These are phyloP conservation scores for Hepsetus odoe DNA, from an alignment of 2,113 vertebrate species.

Conservation along the genomic window DNA sequence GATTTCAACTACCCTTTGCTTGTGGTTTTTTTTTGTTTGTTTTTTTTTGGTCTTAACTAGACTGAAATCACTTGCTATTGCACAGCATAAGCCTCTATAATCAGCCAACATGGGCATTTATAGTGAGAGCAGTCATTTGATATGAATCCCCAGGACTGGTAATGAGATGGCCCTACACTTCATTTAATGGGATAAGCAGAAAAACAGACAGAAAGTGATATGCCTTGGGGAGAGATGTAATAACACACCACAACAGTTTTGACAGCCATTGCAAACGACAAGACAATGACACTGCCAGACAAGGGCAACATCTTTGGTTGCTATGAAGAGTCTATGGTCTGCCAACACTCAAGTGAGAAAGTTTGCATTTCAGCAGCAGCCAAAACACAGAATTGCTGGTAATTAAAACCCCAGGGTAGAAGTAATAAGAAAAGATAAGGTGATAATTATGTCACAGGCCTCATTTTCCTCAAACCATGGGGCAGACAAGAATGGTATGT, in stretches of 20 bases:
- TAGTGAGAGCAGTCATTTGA: constrained; percentile 10
- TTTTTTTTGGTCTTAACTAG: no score
- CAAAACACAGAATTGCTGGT: background rate
- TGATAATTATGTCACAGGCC: constrained; percentile 29
- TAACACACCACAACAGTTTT: constrained; percentile 33
- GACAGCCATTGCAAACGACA: constrained; percentile 27
- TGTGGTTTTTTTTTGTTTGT: no score
- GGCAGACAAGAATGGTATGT: background rate
- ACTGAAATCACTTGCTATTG: background rate
- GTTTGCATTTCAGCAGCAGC: background rate
- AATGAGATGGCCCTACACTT: constrained; percentile 14
- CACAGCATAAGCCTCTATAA: constrained; percentile 7
- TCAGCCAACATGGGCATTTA: constrained; percentile 14
- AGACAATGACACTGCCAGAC: constrained; percentile 11
- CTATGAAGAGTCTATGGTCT: background rate
- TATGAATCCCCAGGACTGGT: constrained; percentile 15
- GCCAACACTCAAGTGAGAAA: background rate
- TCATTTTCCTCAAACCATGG: constrained; percentile 12
- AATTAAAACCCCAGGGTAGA: constrained; percentile 30
- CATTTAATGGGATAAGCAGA: constrained; percentile 11
- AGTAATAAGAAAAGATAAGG: constrained; percentile 38
- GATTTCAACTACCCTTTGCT: background rate
- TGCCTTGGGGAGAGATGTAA: background rate
- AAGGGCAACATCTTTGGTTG: background rate
- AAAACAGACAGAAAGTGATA: constrained; percentile 32